A percentile compares a stretch with the other conserved stretches of the same genome.
Evolutionary conservation across 35 echinoderm and acorn worm genomes (phyloP).

Genomic region (Amphiura filiformis): DNA sequence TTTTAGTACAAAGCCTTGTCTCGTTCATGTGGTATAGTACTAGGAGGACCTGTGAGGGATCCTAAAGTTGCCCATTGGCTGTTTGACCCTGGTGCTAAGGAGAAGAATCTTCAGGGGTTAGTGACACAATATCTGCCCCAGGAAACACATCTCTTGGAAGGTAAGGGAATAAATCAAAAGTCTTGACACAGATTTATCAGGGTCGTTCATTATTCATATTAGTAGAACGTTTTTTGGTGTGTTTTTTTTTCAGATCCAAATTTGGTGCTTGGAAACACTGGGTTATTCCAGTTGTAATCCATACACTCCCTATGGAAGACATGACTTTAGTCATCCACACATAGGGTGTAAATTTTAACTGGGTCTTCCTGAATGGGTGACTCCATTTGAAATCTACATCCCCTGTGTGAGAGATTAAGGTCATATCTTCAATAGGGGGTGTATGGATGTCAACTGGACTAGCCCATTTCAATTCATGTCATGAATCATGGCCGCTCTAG

Average conservation of each 20-base stretch:
- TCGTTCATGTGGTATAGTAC: slow-evolving; percentile 55
- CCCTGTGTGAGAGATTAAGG: no score
- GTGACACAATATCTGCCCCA: slow-evolving; percentile 59
- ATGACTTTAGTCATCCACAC: no score
- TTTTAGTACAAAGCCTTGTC: slow-evolving; percentile 72
- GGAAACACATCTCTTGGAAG: slow-evolving; percentile 61
- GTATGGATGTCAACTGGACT: no score
- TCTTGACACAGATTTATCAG: background rate
- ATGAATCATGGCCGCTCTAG: no score
- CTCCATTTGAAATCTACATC: no score
- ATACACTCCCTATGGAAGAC: no score
- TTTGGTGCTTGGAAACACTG: background rate
- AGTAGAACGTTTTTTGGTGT: background rate
- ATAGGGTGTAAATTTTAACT: no score
- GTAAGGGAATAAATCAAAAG: slow-evolving; percentile 41
- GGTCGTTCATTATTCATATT: background rate
- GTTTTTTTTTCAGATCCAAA: background rate
- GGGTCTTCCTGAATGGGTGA: no score
- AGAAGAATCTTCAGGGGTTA: slow-evolving; percentile 86
- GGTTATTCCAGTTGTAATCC: no score
- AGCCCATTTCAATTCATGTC: no score
- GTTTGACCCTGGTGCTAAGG: slow-evolving; percentile 80
- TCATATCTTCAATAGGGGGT: no score
- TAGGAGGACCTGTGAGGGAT: slow-evolving; percentile 50
- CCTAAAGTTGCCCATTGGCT: slow-evolving; percentile 94